Percentiles rank a stretch among this genome's conserved stretches.
Evolutionary conservation across 1,140 invertebrate species (phyloP).

Genomic region (Diuraphis noxia): DNA sequence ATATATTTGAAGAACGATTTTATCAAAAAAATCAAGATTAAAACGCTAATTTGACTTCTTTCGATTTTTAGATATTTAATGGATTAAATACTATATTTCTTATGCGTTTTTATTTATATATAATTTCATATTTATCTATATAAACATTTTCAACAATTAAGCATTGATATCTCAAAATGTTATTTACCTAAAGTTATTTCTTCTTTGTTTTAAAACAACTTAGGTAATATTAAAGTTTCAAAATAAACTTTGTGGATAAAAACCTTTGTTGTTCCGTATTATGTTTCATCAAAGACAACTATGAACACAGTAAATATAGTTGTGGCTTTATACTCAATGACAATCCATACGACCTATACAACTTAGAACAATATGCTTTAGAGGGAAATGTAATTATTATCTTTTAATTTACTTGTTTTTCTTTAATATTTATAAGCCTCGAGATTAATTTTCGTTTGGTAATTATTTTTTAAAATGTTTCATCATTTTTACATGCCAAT

Average conservation of each 20-base stretch:
- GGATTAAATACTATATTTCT: neutral
- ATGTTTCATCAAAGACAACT: neutral
- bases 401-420: slow-evolving; percentile 8
- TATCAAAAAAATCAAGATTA: neutral
- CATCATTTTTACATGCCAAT: neutral
- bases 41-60: neutral
- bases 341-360: neutral
- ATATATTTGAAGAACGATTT: neutral
- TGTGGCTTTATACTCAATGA: neutral
- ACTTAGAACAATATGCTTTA: neutral
- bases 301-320: neutral
- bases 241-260: neutral
- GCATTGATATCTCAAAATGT: neutral
- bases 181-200: neutral
- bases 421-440: neutral
- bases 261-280: slow-evolving; percentile 14
- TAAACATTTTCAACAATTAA: neutral
- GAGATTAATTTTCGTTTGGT: neutral
- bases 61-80: neutral
- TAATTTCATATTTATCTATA: neutral
- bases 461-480: neutral
- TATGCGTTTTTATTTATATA: neutral
- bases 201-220: neutral
- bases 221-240: slow-evolving; percentile 22
- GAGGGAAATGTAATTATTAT: neutral